Base-by-base conservation (phyloP, 53 echinoderm and acorn worm genomes). In the Stichopus horrens region DNA sequence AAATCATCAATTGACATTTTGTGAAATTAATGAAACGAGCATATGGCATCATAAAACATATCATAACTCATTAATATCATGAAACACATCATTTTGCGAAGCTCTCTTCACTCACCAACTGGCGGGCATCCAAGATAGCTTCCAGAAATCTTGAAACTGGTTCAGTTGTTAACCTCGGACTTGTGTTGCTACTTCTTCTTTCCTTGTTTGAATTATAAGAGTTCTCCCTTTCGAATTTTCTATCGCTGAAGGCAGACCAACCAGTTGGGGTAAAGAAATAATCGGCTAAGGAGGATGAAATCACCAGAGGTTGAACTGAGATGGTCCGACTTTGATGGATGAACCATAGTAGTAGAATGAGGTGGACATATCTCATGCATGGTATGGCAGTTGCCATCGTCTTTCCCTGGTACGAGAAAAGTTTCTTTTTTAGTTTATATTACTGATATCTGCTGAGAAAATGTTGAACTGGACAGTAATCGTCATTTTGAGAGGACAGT, bases 261-360 rank as follows among this genome's bases (percentile, higher is more conserved):
- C n/a, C 71, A 20, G 14, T 71, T 16, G 14, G 20, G 71, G 71
- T 13, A 71, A 71, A 71, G 7, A 71, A 7, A 18, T 71, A 71
- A 71, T 79, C 55, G 16, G 22, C 16, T 79, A 79, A 18, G 55
- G 54, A 55, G 79, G 56, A 79, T 54, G 79, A 79, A 18, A 54
- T 79, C 54, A 14, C 79, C 79, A 79, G n/a, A 56, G 79, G 79
- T 53, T 79, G 16, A 20, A 37, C 56, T 53, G 79, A 55, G 56
- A 53, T 55, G 56, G 79, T 54, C n/a, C 54, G 79, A 79, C 11
- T 79, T 79, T 54, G 79, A 20, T 79, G 79, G 14, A 79, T 8
- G 56, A 79, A 79, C 79, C 79, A 79, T 54, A 79, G 16, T 79
- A 79, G 18, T 19, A 79, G 54, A n/a, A 79, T 53, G 19, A 79